Conservation (phyloP, 2,888 invertebrate genomes). For the Tachina fera region DNA sequence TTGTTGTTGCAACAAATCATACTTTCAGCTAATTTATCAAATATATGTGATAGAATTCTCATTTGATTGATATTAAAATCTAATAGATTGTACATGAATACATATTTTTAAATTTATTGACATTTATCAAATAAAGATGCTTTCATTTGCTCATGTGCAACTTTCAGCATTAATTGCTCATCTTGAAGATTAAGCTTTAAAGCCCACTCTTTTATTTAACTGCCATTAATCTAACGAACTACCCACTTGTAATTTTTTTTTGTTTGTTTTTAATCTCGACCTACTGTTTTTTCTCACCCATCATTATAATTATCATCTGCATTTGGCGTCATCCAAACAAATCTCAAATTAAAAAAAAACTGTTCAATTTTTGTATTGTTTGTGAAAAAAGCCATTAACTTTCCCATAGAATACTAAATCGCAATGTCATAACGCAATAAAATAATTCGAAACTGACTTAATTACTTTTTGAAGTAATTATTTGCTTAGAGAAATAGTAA, state of each 20-base stretch:
- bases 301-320: slow-evolving; percentile 32
- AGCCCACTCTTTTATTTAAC: slow-evolving; percentile 31
- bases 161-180: not conserved
- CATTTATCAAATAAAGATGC: not conserved
- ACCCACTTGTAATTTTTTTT: slow-evolving; percentile 46
- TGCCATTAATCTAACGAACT: slow-evolving; percentile 33
- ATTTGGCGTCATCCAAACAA: slow-evolving; percentile 6
- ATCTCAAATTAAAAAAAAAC: not conserved
- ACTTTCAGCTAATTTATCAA: too few relatives aligned
- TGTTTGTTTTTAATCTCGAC: slow-evolving; percentile 37
- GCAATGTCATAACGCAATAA: slow-evolving; percentile 26
- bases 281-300: slow-evolving; percentile 35
- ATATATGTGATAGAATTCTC: too few relatives aligned
- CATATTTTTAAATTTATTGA: not conserved
- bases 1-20: too few relatives aligned
- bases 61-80: not conserved
- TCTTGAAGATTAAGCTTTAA: not conserved
- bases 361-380: slow-evolving; percentile 2
- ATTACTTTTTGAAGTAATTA: slow-evolving; percentile 39
- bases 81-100: not conserved
- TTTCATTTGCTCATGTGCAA: not conserved
- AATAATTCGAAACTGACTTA: slow-evolving; percentile 37
- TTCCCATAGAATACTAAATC: slow-evolving; percentile 52
- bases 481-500: slow-evolving; percentile 13
- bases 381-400: slow-evolving; percentile 12